Base-by-base conservation (phyloP, 2,888 invertebrate genomes). In the Phengaris arion region DNA sequence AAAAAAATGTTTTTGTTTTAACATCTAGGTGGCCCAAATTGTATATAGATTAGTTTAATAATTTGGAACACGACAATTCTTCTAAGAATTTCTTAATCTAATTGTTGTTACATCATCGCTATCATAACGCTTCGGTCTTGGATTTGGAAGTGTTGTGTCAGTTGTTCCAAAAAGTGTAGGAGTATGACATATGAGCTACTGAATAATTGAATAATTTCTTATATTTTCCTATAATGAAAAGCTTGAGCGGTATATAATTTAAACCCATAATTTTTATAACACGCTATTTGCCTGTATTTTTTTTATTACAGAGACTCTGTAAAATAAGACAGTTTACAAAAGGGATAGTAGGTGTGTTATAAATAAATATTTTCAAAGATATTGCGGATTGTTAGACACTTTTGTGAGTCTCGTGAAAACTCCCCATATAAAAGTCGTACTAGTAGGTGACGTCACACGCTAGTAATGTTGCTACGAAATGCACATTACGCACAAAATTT, bases 1-100 rank as follows among this genome's bases (percentile, higher is more conserved):
- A 54, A 72, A 48, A 35, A 72, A 72, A 54, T 72, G 72, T 72
- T 72, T 72, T 72, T 72, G 72, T 72, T 72, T 72, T 72, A 54
- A 72, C 72, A 72, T 72, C 72, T 72, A 72, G 72, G 72, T 72
- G 72, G 72, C 72, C 72, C 72, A 54, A 72, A 72, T 72, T 45
- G 54, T 52, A 22, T 51, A 51, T 72, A 72, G 72, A 72, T 54
- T 72, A 72, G 35, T 54, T 48, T 35, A 22, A 64, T 13, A 52
- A 72, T 72, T 72, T 72, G 4, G 72, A 54, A 52, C 51, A 35
- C 22, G 72, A 72, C 54, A 54, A 64, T 45, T 64, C 35, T 64
- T 64, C 64, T 13, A 8, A 64, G 35, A 64, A 45, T 64, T 64
- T 64, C 64, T 64, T 64, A 64, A 64, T 64, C 64, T 64, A 64